These are phyloP conservation scores for Scortum barcoo DNA, from an alignment of 2,113 vertebrate genomes.

Conservation along the genomic window DNA sequence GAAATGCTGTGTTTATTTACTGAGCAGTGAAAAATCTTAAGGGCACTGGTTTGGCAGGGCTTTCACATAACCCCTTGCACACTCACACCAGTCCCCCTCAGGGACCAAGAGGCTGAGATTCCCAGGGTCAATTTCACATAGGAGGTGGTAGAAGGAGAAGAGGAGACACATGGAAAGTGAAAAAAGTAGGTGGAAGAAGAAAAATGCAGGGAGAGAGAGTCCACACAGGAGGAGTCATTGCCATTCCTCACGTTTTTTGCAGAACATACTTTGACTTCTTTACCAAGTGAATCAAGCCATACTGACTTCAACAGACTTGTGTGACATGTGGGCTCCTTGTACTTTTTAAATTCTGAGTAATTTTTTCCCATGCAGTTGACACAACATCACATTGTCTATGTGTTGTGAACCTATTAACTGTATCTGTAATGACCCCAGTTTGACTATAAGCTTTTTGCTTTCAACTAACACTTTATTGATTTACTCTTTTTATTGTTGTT, in stretches of 20 bases:
- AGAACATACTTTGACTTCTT: not conserved
- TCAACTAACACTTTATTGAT: not conserved
- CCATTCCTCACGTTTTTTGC: no score
- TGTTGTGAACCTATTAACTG: not conserved
- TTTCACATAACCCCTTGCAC: constrained; percentile 82
- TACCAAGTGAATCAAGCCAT: not conserved
- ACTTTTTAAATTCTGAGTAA: no score
- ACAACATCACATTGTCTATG: not conserved
- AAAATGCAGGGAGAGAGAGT: not conserved
- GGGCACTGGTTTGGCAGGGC: constrained; percentile 63
- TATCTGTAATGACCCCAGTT: not conserved
- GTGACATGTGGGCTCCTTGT: not conserved
- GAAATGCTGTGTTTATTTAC: constrained; percentile 83
- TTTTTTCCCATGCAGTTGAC: not conserved
- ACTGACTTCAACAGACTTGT: not conserved
- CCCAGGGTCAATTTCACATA: constrained; percentile 80
- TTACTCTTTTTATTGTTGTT: not conserved
- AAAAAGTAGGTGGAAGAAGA: not conserved
- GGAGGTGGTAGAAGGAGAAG: not conserved
- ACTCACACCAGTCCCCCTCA: constrained; percentile 18
- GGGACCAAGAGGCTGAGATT: constrained; percentile 63
- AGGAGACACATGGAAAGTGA: not conserved
- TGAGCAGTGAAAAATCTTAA: constrained; percentile 73
- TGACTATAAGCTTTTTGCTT: not conserved
- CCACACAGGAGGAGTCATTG: not conserved